Evolutionary conservation across 64 coral and sea anemone genomes (phyloP).

Genomic region (Montipora cactus): DNA sequence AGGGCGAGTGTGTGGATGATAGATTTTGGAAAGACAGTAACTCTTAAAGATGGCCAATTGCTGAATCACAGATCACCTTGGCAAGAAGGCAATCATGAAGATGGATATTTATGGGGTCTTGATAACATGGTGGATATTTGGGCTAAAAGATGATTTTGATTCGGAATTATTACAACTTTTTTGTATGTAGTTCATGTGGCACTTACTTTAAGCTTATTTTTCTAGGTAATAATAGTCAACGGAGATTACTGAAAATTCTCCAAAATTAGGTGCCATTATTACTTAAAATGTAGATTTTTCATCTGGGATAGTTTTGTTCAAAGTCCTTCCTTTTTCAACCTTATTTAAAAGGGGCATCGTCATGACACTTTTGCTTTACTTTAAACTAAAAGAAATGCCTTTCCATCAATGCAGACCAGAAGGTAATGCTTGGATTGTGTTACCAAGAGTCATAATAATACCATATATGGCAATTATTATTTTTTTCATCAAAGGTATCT

Average conservation of each 20-base stretch:
- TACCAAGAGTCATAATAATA: no score
- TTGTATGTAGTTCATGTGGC: background rate
- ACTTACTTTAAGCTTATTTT: background rate
- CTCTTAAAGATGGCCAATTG: slow-evolving; percentile 58
- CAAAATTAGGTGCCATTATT: background rate
- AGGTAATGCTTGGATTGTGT: no score
- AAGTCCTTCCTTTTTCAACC: no score
- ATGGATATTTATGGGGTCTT: slow-evolving; percentile 97
- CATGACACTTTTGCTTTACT: no score
- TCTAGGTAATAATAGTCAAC: no score
- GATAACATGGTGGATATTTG: slow-evolving; percentile 98
- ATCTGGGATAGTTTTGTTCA: background rate
- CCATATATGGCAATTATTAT: no score
- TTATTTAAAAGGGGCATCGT: no score
- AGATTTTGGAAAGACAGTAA: slow-evolving; percentile 93
- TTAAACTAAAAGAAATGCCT: no score
- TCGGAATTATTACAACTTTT: background rate
- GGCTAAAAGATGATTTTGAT: slow-evolving; percentile 42
- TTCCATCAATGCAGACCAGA: no score
- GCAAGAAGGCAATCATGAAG: slow-evolving; percentile 96
- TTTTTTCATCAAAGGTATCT: no score
- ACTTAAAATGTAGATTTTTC: background rate
- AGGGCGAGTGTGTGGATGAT: slow-evolving; percentile 96
- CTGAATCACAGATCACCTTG: slow-evolving; percentile 83
- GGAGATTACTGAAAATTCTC: background rate